Evolutionary conservation across 2,888 invertebrate species (phyloP).

Genomic region (Conops quadrifasciatus): DNA sequence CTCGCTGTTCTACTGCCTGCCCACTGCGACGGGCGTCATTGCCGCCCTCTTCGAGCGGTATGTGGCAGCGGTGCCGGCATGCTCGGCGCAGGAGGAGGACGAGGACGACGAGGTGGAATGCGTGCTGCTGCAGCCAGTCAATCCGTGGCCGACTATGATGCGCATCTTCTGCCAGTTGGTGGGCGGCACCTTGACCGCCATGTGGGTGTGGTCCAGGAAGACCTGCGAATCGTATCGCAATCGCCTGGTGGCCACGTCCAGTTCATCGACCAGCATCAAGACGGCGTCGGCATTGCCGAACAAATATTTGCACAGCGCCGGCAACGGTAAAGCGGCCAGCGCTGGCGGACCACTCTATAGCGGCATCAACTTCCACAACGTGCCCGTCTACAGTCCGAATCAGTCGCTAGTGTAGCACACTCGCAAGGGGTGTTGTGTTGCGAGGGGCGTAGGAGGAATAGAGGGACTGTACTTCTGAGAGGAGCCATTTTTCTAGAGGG

Average conservation of each 20-base stretch:
- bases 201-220: conserved; percentile 66
- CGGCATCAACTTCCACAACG: conserved; percentile 64
- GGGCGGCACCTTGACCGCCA: conserved; percentile 63
- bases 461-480: neutral
- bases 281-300: conserved; percentile 56
- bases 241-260: conserved; percentile 57
- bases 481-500: too few species aligned
- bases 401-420: conserved; percentile 59
- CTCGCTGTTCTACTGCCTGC: conserved; percentile 61
- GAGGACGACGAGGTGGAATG: conserved; percentile 61
- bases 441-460: neutral
- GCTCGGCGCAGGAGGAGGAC: conserved; percentile 54
- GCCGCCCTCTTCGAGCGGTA: conserved; percentile 59
- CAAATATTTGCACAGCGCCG: conserved; percentile 53
- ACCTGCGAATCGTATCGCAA: conserved; percentile 64
- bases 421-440: neutral
- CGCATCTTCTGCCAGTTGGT: conserved; percentile 60
- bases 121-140: conserved; percentile 51
- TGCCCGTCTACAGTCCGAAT: conserved; percentile 59
- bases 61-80: conserved; percentile 55
- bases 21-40: conserved; percentile 58
- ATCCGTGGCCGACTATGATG: conserved; percentile 57
- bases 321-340: conserved; percentile 45
- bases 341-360: conserved; percentile 57
- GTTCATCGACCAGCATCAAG: conserved; percentile 56